A percentile compares a stretch with the other conserved stretches of the same genome.
These are phyloP conservation scores for Stegana nigrithorax DNA, from an alignment of 2,888 invertebrate species.

Conservation along the genomic window DNA sequence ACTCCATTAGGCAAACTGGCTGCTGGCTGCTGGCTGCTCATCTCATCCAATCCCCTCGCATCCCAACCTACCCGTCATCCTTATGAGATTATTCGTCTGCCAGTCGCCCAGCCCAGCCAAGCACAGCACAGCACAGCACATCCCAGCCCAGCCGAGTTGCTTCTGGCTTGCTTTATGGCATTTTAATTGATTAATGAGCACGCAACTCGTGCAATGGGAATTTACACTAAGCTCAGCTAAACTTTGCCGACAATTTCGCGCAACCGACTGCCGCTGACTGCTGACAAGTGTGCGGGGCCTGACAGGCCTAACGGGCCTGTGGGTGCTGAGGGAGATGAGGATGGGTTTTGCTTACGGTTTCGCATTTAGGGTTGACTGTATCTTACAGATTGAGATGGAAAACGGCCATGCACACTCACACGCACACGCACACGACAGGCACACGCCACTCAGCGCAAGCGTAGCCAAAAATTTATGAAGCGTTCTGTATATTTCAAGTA, in stretches of 20 bases:
- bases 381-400: no score
- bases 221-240: slow-evolving; percentile 20
- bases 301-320: no score
- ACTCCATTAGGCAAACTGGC: slow-evolving; percentile 41
- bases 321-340: no score
- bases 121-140: no score
- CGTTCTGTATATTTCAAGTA: slow-evolving; percentile 6
- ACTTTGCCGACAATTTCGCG: not conserved
- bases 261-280: not conserved
- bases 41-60: no score
- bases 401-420: not conserved
- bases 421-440: not conserved
- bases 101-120: no score
- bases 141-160: no score
- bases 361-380: no score
- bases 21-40: no score
- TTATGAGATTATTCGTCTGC: no score
- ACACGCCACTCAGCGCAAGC: not conserved
- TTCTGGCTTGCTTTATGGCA: slow-evolving; percentile 41
- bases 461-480: slow-evolving; percentile 11
- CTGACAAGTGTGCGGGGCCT: slow-evolving; percentile 4
- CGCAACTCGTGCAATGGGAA: slow-evolving; percentile 10
- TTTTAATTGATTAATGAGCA: slow-evolving; percentile 55
- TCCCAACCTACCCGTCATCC: no score
- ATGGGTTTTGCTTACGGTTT: no score